phyloP scores from a whole-genome alignment of 2,797 vertebrate genomes.

The Lindbergichthys nudifrons region DNA sequence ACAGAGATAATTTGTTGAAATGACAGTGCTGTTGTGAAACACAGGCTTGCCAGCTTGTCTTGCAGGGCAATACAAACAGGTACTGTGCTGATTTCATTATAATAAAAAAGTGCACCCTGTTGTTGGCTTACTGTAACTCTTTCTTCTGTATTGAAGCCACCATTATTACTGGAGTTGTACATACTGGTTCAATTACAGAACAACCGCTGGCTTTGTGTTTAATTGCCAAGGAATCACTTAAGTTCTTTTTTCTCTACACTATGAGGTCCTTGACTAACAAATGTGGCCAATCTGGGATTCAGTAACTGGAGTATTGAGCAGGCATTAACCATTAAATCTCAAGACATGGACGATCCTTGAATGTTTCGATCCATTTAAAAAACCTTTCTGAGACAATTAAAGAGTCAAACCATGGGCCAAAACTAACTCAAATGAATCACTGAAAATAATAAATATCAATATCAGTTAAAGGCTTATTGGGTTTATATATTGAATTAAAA shows the following conservation, averaged over 20 bases:
- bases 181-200: conserved; percentile 75
- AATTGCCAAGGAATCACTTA: conserved; percentile 74
- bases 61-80: conserved; percentile 43
- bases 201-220: conserved; percentile 58
- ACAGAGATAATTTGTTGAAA: conserved; percentile 78
- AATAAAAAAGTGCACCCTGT: conserved; percentile 22
- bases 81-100: conserved; percentile 47
- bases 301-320: conserved; percentile 60
- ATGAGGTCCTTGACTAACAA: conserved; percentile 46
- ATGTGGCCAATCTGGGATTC: conserved; percentile 51
- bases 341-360: conserved; percentile 37
- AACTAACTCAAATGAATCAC: conserved; percentile 34
- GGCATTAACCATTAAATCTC: conserved; percentile 54
- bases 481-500: conserved; percentile 14
- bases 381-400: conserved; percentile 46
- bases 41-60: conserved; percentile 50
- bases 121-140: conserved; percentile 42
- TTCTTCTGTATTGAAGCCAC: conserved; percentile 31
- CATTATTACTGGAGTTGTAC: conserved; percentile 64
- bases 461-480: conserved; percentile 5
- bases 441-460: conserved; percentile 36
- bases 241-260: conserved; percentile 13
- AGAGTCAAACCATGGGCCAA: conserved; percentile 25
- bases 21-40: conserved; percentile 65
- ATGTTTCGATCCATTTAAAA: conserved; percentile 39